These are phyloP conservation scores for Cygnus atratus DNA, from an alignment of 2,113 vertebrate species.

Conservation along the genomic window DNA sequence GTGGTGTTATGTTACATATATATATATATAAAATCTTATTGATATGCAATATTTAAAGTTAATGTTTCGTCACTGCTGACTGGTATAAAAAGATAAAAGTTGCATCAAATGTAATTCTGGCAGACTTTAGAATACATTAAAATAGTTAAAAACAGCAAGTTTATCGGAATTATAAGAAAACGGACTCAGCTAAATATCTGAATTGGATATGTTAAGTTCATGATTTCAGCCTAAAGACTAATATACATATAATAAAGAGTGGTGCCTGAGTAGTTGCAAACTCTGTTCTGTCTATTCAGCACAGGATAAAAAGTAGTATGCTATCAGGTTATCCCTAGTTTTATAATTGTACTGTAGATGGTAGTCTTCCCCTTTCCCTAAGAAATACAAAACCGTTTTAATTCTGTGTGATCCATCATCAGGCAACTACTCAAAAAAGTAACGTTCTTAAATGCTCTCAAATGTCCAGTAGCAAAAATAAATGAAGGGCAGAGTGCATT, in stretches of 20 bases:
- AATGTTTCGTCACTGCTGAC: neutral
- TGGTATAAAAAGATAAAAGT: neutral
- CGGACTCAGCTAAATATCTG: neutral
- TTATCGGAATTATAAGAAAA: neutral
- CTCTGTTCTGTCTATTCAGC: neutral
- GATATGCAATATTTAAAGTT: neutral
- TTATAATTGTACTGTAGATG: constrained; percentile 73
- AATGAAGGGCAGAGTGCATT: constrained; percentile 74
- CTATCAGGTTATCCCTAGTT: constrained; percentile 33
- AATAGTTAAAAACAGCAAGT: neutral
- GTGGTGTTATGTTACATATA: neutral
- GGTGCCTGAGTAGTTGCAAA: neutral
- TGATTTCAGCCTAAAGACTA: neutral
- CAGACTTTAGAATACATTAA: neutral
- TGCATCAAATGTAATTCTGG: neutral
- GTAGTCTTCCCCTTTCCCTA: constrained; percentile 64
- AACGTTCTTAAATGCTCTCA: constrained; percentile 69
- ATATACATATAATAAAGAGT: neutral
- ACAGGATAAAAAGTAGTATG: neutral
- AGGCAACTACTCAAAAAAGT: constrained; percentile 61
- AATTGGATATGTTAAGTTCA: neutral
- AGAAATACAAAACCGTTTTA: constrained; percentile 48
- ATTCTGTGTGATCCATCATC: constrained; percentile 75
- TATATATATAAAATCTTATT: neutral
- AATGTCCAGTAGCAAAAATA: constrained; percentile 75